These are phyloP conservation scores for Pelvicachromis taeniatus DNA, from an alignment of 2,113 vertebrate genomes.

Conservation along the genomic window DNA sequence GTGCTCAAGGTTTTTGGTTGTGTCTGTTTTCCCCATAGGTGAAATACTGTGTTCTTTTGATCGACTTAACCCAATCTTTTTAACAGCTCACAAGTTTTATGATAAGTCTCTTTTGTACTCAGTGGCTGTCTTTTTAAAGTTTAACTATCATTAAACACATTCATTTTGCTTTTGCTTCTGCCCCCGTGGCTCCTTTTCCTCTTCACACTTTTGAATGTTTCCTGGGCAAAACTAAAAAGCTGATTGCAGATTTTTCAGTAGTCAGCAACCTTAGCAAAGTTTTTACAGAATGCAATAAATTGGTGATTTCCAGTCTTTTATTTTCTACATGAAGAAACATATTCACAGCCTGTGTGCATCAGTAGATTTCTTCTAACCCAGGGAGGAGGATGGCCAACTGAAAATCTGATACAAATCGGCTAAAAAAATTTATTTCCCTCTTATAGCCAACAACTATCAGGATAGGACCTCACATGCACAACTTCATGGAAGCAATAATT, in stretches of 20 bases:
- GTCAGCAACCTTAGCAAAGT: not conserved
- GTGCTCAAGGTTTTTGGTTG: not conserved
- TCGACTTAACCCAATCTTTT: not conserved
- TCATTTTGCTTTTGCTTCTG: not conserved
- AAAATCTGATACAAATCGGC: not conserved
- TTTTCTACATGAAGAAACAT: not conserved
- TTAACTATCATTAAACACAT: not conserved
- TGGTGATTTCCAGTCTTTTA: not conserved
- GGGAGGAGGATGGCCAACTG: not conserved
- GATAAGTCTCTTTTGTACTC: not conserved
- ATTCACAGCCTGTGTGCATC: not conserved
- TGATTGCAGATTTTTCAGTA: not conserved
- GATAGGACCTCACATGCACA: not conserved
- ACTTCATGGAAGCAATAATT: not conserved
- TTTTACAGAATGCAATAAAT: not conserved
- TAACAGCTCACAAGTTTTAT: not conserved
- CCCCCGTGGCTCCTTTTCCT: not conserved
- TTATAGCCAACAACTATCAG: not conserved
- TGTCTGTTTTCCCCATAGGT: not conserved
- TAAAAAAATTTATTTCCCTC: not conserved
- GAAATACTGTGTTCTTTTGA: not conserved
- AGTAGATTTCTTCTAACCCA: not conserved
- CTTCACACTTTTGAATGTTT: not conserved
- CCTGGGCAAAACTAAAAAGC: not conserved
- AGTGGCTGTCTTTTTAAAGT: not conserved